Evolutionary conservation across 2,113 vertebrate species (phyloP).

Genomic region (Vimba vimba): DNA sequence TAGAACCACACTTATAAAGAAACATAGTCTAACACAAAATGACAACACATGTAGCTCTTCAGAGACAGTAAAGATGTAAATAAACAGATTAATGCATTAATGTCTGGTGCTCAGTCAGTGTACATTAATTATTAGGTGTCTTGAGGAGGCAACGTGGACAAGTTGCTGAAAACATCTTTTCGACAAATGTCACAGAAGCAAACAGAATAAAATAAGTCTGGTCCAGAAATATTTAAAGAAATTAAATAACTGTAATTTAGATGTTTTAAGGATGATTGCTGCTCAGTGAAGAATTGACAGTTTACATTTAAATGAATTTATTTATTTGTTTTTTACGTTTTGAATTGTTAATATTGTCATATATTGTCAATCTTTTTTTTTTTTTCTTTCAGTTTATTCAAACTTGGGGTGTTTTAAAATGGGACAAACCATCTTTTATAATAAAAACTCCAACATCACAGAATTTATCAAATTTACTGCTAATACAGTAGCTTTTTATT

Average conservation of each 20-base stretch:
- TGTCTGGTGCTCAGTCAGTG: not conserved
- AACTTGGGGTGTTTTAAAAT: too few species aligned
- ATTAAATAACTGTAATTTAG: not conserved
- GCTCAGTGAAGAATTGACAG: too few species aligned
- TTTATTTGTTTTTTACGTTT: too few species aligned
- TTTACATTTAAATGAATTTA: too few species aligned
- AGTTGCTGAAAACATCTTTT: not conserved
- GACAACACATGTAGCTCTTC: not conserved
- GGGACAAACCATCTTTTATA: too few species aligned
- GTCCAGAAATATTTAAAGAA: not conserved
- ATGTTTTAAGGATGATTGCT: not conserved
- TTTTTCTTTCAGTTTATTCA: too few species aligned
- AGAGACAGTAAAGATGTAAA: not conserved
- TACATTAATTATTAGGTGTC: not conserved
- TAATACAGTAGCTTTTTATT: too few species aligned
- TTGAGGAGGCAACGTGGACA: not conserved
- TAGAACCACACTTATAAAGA: not conserved
- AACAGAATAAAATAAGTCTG: not conserved
- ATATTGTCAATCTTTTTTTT: too few species aligned
- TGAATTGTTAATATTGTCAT: too few species aligned
- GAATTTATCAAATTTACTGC: too few species aligned
- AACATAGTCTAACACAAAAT: not conserved
- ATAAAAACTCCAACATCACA: too few species aligned
- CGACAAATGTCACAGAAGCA: not conserved
- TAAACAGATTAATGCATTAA: not conserved